Evolutionary conservation across 2,888 invertebrate genomes (phyloP), one percentile per base, ranked within the genome.

Genomic region (Nomada fabriciana): DNA sequence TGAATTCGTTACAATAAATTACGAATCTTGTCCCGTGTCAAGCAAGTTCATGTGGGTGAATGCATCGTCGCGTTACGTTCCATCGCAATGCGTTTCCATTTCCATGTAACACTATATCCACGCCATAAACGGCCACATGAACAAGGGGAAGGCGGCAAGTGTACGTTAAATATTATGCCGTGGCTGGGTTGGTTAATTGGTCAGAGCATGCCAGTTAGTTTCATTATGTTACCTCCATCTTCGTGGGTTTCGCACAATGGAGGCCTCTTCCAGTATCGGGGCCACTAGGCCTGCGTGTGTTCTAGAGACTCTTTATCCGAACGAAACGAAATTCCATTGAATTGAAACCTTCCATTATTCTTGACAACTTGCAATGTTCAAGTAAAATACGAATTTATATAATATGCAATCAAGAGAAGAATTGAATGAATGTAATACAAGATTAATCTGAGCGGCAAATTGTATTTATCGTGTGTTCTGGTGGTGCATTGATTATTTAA

Each of bases 211-310:
- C 90, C 90, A 91, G 91, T 93, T 93, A 93, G 92, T 92, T 90
- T 92, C 93, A 92, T 93, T 92, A 92, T 85, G 92, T 91, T 90
- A 89, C 89, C 89, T 91, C 91, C 89, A 90, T 92, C 92, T 92
- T 93, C 92, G 92, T 90, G 86, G 76, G 89, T 91, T 90, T 91
- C 85, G 83, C 86, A 91, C 92, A 91, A 92, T 92, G 83, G 89
- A 91, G 77, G 71, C 59, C 85, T 87, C 89, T 76, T 85, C 65
- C 73, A 78, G 76, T 85, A 91, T 88, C 84, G 90, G 87, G 90
- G 91, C 89, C 90, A 91, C 83, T 86, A 85, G 89, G 89, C 81
- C 86, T 88, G 36, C 52, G 10, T 70, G 23, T 55, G 64, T 64
- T 61, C 70, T 75, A 74, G 64, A 69, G 10, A n/a, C 78, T 60